A percentile compares a stretch with the other conserved stretches of the same genome.
phyloP scores from a whole-genome alignment of 2,888 invertebrate genomes.

The Lepeophtheirus nordmannii region DNA sequence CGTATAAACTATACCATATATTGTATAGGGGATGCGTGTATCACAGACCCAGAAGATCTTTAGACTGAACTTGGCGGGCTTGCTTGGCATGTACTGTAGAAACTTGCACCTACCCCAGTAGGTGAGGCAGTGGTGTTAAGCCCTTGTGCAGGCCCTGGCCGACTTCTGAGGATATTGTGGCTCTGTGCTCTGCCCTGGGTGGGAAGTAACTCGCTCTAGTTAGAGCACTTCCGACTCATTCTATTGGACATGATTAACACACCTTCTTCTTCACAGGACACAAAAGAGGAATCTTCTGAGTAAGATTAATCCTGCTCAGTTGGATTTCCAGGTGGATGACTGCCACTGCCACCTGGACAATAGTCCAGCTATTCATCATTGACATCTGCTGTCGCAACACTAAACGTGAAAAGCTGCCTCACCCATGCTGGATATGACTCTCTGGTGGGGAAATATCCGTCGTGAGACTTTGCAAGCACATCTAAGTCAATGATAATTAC shows the following conservation, averaged over 20 bases:
- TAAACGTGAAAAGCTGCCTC: too few species aligned
- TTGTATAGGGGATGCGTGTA: not conserved
- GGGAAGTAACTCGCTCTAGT: not conserved
- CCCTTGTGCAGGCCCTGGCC: too few species aligned
- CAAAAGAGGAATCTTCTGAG: not conserved
- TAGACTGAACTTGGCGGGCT: not conserved
- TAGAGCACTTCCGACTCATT: not conserved
- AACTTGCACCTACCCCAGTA: not conserved
- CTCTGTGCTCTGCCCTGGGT: not conserved
- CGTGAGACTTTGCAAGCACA: too few species aligned
- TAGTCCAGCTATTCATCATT: too few species aligned
- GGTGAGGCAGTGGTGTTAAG: too few species aligned
- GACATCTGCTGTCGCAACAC: too few species aligned
- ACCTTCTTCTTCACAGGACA: not conserved
- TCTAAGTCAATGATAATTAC: too few species aligned
- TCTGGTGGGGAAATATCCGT: too few species aligned
- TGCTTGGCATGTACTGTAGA: not conserved
- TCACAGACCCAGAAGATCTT: too few species aligned
- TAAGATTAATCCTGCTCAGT: not conserved
- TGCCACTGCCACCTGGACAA: too few species aligned
- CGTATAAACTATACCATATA: not conserved
- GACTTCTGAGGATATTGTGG: constrained; percentile 1
- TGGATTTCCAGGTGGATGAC: not conserved
- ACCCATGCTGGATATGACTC: too few species aligned
- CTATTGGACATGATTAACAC: not conserved